Conservation (phyloP, 2,888 invertebrate species). For the Oligia fasciuncula region DNA sequence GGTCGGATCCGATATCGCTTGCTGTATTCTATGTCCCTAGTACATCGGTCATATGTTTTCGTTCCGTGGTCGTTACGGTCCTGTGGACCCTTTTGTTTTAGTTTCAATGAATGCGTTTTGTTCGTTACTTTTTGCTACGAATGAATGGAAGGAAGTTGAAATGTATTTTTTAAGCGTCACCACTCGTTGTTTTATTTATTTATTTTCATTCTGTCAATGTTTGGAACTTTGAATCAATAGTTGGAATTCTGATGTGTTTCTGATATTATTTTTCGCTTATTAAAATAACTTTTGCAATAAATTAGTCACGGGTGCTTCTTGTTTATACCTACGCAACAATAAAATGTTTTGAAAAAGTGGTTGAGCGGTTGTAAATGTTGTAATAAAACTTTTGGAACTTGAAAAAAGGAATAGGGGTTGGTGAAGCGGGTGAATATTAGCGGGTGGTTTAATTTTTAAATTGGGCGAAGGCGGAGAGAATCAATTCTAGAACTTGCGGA, state of each 20-base stretch:
- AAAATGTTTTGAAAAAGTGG: slow-evolving; percentile 16
- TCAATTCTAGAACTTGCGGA: no score
- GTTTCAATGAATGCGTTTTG: slow-evolving; percentile 42
- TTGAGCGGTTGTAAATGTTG: background rate
- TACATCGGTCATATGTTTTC: slow-evolving; percentile 76
- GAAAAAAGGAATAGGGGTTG: background rate
- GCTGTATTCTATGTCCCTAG: slow-evolving; percentile 68
- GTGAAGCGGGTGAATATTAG: no score
- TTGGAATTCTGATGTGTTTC: background rate
- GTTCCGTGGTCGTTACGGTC: slow-evolving; percentile 72
- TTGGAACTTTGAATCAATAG: slow-evolving; percentile 1
- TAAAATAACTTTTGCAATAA: slow-evolving; percentile 19
- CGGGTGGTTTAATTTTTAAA: no score
- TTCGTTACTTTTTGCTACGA: slow-evolving; percentile 5
- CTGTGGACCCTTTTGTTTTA: slow-evolving; percentile 52
- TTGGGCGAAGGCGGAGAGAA: no score
- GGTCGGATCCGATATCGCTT: slow-evolving; percentile 39
- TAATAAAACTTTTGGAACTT: background rate
- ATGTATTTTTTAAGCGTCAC: background rate
- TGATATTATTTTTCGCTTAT: slow-evolving; percentile 12
- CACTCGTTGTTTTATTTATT: slow-evolving; percentile 11
- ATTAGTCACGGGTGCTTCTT: slow-evolving; percentile 29
- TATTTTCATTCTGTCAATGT: slow-evolving; percentile 7
- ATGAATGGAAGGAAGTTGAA: slow-evolving; percentile 27
- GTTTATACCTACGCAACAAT: slow-evolving; percentile 5